Evolutionary conservation across 2,888 invertebrate genomes (phyloP).

Genomic region (Oasisia sp.): DNA sequence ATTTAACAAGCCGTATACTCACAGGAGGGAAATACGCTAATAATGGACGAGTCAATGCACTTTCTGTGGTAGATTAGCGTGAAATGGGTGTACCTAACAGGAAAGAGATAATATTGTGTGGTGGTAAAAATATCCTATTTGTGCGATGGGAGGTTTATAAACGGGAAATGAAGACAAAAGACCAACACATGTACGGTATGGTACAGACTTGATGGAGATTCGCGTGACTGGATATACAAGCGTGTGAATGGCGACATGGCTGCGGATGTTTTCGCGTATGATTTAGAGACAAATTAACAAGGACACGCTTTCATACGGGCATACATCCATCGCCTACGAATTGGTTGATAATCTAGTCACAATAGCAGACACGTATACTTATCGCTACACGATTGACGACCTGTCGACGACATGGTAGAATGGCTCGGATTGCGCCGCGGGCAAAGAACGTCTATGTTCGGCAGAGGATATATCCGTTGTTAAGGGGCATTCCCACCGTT

Average conservation of each 20-base stretch:
- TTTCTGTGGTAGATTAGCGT: no score
- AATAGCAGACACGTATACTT: background rate
- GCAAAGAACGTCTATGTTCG: background rate
- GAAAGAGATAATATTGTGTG: background rate
- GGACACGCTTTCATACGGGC: background rate
- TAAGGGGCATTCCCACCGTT: background rate
- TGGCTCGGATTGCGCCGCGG: background rate
- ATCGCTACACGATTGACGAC: background rate
- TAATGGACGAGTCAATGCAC: no score
- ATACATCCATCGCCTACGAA: background rate
- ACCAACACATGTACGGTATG: background rate
- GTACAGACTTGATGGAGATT: background rate
- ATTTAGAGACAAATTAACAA: background rate
- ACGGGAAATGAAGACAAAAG: background rate
- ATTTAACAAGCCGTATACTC: no score
- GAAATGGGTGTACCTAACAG: no score
- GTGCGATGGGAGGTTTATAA: background rate
- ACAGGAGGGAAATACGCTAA: no score
- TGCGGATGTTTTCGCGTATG: background rate
- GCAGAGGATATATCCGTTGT: background rate
- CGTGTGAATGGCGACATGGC: background rate
- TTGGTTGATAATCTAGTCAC: constrained; percentile 13
- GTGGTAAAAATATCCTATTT: background rate
- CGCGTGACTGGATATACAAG: background rate
- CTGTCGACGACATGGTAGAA: background rate